phyloP scores from a whole-genome alignment of 1,140 invertebrate species.

The Drosophila virilis region DNA sequence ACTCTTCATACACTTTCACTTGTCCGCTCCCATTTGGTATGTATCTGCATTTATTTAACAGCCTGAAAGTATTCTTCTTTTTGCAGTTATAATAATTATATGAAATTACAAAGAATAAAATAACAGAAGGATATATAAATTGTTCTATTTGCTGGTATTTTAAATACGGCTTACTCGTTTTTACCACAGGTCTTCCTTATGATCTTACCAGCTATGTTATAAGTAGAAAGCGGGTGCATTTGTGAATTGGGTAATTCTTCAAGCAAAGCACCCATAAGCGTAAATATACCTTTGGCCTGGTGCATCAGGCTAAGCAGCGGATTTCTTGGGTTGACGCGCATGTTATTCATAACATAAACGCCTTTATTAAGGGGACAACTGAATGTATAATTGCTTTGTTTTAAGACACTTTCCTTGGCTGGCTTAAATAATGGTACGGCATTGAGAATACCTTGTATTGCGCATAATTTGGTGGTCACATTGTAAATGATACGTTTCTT shows the following conservation, averaged over 20 bases:
- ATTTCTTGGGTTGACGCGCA: conserved; percentile 62
- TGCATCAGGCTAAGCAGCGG: conserved; percentile 57
- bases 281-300: conserved; percentile 52
- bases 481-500: conserved; percentile 60
- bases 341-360: conserved; percentile 68
- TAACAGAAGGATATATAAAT: background rate
- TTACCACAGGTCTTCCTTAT: conserved; percentile 47
- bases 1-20: no score
- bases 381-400: conserved; percentile 66
- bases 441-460: conserved; percentile 55
- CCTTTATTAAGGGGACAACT: conserved; percentile 62
- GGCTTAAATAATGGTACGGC: conserved; percentile 67
- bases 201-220: conserved; percentile 57
- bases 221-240: conserved; percentile 44
- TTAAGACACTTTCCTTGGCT: conserved; percentile 61
- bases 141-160: background rate
- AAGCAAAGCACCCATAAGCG: conserved; percentile 48
- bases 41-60: background rate
- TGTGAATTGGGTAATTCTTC: conserved; percentile 40
- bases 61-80: conserved; percentile 14
- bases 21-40: no score
- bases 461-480: conserved; percentile 63
- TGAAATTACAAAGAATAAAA: background rate
- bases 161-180: conserved; percentile 34
- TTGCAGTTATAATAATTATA: background rate